Evolutionary conservation across 2,113 vertebrate species (phyloP).

Genomic region (Pedionomus torquatus): DNA sequence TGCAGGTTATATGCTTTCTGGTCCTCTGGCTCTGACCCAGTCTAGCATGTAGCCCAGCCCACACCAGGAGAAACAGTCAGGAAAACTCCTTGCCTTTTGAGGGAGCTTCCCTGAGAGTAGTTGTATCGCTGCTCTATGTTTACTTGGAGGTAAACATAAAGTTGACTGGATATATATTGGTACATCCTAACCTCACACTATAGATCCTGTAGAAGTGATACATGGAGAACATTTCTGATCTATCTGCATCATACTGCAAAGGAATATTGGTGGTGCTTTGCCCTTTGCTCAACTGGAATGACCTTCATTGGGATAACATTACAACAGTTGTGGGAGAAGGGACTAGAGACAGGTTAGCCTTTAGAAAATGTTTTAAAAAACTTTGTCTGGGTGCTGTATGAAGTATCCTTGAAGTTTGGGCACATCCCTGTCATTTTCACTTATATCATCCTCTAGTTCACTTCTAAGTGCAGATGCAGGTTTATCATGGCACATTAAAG

Average conservation of each 20-base stretch:
- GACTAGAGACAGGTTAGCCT: background rate
- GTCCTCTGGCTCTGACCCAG: background rate
- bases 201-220: background rate
- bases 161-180: background rate
- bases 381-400: background rate
- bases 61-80: background rate
- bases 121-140: too few species aligned
- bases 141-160: background rate
- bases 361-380: conserved; percentile 13
- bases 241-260: background rate
- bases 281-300: background rate
- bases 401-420: background rate
- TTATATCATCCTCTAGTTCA: background rate
- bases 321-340: background rate
- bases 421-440: background rate
- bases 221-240: background rate
- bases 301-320: background rate
- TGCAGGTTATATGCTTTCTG: background rate
- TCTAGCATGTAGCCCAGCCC: accelerated
- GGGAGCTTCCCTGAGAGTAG: background rate
- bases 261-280: background rate
- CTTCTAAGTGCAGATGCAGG: background rate
- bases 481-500: background rate
- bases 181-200: background rate
- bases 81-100: background rate